Evolutionary conservation across 2,113 vertebrate species (phyloP), one percentile per base, ranked within the genome.

Genomic region (Grantiella picta): DNA sequence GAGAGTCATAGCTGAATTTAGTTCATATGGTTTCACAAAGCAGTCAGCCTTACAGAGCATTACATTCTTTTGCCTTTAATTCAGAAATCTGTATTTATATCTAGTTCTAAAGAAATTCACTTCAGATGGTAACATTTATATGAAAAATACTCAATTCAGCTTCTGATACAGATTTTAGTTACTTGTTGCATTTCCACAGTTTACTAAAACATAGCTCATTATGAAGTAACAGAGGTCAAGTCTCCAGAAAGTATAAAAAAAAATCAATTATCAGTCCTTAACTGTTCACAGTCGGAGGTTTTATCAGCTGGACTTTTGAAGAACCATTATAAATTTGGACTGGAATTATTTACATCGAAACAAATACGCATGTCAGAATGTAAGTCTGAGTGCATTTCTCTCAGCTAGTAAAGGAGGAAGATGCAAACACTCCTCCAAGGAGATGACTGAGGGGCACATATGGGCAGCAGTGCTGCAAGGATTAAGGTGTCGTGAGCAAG

Each of bases 381-480:
- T 36, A 66, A 71, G n/a, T 33, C 33, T 69, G 40, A 21, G 10
- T 44, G 44, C 33, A 36, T 75, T 66, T 75, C 20, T 22, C 31
- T 75, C 84, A 33, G 56, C 7, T 53, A 75, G 21, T 13, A 28
- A 28, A 72, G 19, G 31, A 63, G 23, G 49, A 84, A 85, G 63
- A 56, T 16, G 9, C 38, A 66, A 84, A 84, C 24, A 12, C 19
- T 84, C 33, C 27, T 84, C 7, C 38, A 54, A 59, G 36, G 15
- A 89, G 52, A 35, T 57, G 52, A 81, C 31, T 1, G 0, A 57
- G 13, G 7, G 4, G 7, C 76, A 59, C 0, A 0, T 50, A 25
- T 45, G 27, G 6, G 33, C 2, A 3, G 69, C 60, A 63, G 12
- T 27, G 60, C 11, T 60, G 24, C 28, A 66, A 75, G 33, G 38